Evolutionary conservation across 2,797 vertebrate genomes (phyloP).

Genomic region (Rachycentron canadum): DNA sequence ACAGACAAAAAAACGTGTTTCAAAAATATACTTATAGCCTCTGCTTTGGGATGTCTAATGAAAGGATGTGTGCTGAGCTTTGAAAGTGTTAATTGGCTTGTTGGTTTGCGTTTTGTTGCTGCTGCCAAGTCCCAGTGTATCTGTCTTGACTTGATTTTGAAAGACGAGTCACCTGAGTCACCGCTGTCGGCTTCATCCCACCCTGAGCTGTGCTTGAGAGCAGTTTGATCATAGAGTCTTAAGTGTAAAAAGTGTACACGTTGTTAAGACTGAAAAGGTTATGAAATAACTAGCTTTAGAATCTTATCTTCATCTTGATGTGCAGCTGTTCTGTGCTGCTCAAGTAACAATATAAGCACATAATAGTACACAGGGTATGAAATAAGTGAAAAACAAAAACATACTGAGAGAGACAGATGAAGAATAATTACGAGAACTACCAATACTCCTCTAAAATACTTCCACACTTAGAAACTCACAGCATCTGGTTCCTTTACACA

Average conservation of each 20-base stretch:
- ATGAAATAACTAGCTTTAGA: not conserved
- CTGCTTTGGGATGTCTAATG: slow-evolving; percentile 41
- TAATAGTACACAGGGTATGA: not conserved
- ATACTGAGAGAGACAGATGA: not conserved
- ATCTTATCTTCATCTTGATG: not conserved
- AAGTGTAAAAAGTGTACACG: not conserved
- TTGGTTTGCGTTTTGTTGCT: slow-evolving; percentile 59
- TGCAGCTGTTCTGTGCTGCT: not conserved
- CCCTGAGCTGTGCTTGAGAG: slow-evolving; percentile 12
- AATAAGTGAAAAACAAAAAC: slow-evolving; percentile 16
- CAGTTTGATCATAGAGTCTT: slow-evolving; percentile 15
- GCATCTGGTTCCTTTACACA: not conserved
- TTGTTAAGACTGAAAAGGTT: not conserved
- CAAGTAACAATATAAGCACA: not conserved
- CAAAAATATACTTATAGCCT: slow-evolving; percentile 47
- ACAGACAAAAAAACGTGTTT: slow-evolving; percentile 33
- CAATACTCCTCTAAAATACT: slow-evolving; percentile 2
- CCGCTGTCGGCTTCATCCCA: slow-evolving; percentile 34
- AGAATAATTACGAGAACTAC: slow-evolving; percentile 5
- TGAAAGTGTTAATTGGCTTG: slow-evolving; percentile 70
- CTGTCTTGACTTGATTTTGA: slow-evolving; percentile 65
- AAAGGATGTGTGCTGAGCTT: slow-evolving; percentile 50
- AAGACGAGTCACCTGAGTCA: slow-evolving; percentile 62
- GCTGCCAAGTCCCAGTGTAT: slow-evolving; percentile 62
- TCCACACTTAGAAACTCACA: not conserved